Percentiles rank a stretch among this genome's conserved stretches.
Conservation (phyloP, 2,797 vertebrate species). For the Sphenopsis melanotis region DNA sequence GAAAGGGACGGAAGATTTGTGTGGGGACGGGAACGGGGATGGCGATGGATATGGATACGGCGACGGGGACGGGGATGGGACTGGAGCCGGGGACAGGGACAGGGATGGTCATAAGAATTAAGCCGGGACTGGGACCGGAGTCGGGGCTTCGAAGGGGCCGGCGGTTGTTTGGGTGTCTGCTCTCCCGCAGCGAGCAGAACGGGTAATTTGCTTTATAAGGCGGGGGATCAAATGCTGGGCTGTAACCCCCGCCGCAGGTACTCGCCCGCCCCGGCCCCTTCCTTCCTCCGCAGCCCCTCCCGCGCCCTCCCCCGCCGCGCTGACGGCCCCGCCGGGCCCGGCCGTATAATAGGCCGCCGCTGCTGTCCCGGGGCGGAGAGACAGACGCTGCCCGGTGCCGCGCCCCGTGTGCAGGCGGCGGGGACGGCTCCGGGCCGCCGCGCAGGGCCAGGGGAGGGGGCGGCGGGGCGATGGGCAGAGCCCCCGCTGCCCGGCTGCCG, state of each 20-base stretch:
- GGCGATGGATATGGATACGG: neutral
- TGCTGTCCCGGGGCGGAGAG: conserved; percentile 44
- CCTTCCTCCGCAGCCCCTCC: conserved; percentile 5
- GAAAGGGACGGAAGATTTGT: neutral
- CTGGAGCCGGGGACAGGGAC: neutral
- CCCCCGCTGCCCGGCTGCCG: conserved; percentile 7
- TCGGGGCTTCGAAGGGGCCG: neutral
- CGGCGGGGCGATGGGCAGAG: conserved; percentile 14
- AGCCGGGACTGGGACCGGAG: too few species aligned
- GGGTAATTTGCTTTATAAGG: conserved; percentile 2
- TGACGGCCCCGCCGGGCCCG: neutral
- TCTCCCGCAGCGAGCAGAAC: neutral
- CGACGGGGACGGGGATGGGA: too few species aligned
- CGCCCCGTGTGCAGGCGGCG: conserved; percentile 39
- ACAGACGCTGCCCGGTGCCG: conserved; percentile 3
- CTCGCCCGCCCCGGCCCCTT: conserved; percentile 6
- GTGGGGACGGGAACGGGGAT: neutral
- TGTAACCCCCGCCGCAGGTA: conserved; percentile 3
- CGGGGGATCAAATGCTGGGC: neutral
- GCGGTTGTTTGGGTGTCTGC: neutral
- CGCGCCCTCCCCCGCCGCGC: neutral
- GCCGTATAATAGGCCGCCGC: conserved; percentile 51
- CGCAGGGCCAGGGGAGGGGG: neutral
- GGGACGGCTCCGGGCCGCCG: neutral
- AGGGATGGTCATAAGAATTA: neutral